phyloP scores from a whole-genome alignment of 2,797 vertebrate species.

The Pseudopleuronectes americanus region DNA sequence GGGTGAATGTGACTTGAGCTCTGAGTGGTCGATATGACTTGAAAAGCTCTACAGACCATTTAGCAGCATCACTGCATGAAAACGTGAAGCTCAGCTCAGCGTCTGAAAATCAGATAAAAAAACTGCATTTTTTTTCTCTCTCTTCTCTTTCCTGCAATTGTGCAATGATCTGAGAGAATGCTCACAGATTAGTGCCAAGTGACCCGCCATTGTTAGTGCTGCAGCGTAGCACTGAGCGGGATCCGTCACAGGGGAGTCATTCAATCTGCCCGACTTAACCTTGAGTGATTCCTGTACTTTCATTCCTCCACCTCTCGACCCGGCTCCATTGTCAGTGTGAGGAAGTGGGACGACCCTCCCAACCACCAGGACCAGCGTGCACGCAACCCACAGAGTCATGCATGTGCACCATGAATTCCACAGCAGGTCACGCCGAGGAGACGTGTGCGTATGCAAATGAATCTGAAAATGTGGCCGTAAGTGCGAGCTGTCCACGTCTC shows the following conservation, averaged over 20 bases:
- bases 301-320: conserved; percentile 61
- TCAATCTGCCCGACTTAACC: conserved; percentile 51
- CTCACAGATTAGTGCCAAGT: conserved; percentile 42
- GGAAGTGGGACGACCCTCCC: conserved; percentile 62
- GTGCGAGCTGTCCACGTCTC: neutral
- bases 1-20: too few relatives aligned
- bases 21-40: too few relatives aligned
- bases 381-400: neutral
- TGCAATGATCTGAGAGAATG: conserved; percentile 56
- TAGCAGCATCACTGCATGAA: conserved; percentile 5
- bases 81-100: conserved; percentile 12
- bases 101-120: conserved; percentile 27
- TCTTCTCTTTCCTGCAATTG: conserved; percentile 71
- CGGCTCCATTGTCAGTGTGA: conserved; percentile 64
- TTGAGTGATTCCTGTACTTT: conserved; percentile 58
- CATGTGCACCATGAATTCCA: neutral
- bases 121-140: neutral
- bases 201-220: conserved; percentile 62
- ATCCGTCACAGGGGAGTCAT: conserved; percentile 61
- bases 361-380: conserved; percentile 10
- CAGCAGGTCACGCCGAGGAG: neutral
- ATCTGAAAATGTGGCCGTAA: neutral
- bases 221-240: conserved; percentile 6
- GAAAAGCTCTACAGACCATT: too few relatives aligned
- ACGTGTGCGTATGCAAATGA: neutral